These are phyloP conservation scores for Hemicordylus capensis DNA, from an alignment of 2,113 vertebrate genomes.

Conservation along the genomic window DNA sequence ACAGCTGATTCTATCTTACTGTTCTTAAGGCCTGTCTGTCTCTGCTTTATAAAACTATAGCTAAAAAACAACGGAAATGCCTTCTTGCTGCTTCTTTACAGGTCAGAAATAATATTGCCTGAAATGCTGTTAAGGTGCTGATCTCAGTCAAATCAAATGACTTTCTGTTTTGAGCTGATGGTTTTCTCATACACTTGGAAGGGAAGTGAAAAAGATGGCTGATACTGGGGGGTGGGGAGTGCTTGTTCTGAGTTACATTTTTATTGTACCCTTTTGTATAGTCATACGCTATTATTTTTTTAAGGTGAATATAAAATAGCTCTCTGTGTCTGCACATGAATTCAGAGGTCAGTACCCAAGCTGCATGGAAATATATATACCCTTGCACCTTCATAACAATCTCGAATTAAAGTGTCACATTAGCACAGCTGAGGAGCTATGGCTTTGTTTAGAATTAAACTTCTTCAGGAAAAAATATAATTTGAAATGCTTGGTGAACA, in stretches of 20 bases:
- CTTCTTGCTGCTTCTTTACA: not conserved
- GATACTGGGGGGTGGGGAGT: too few species aligned
- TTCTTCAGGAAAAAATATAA: not conserved
- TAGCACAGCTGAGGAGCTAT: not conserved
- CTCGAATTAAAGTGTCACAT: not conserved
- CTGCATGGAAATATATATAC: not conserved
- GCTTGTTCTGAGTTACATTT: too few species aligned
- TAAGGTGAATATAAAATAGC: too few species aligned
- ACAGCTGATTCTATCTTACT: not conserved
- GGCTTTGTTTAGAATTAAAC: not conserved
- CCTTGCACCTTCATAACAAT: not conserved
- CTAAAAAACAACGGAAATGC: too few species aligned
- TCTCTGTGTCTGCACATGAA: too few species aligned
- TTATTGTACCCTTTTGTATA: too few species aligned
- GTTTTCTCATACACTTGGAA: not conserved
- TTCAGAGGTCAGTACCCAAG: not conserved
- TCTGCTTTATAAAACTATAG: too few species aligned
- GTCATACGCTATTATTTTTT: too few species aligned
- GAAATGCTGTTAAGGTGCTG: not conserved
- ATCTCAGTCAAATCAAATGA: not conserved
- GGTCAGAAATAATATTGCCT: not conserved
- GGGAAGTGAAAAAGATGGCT: not conserved
- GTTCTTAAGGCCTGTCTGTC: not conserved
- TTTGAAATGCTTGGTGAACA: not conserved
- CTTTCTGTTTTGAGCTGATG: too few species aligned